phyloP scores from a whole-genome alignment of 2,797 vertebrate species.

The Steatocranus sp. region DNA sequence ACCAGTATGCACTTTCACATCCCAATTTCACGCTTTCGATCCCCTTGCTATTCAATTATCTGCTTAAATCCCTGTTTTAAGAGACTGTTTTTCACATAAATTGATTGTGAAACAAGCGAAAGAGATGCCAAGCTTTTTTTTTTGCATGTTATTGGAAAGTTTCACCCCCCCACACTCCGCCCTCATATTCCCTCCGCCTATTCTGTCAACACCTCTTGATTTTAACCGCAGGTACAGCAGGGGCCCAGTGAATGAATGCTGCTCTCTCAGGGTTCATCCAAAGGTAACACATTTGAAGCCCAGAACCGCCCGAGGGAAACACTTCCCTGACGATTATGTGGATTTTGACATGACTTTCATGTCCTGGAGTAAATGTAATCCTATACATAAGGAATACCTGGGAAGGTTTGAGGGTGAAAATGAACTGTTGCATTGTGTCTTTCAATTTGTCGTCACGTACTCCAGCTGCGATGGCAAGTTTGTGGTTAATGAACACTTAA shows the following conservation, averaged over 20 bases:
- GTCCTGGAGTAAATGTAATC: slow-evolving; percentile 36
- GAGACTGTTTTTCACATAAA: slow-evolving; percentile 37
- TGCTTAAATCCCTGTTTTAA: slow-evolving; percentile 22
- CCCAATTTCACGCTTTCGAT: slow-evolving; percentile 28
- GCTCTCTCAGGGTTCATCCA: slow-evolving; percentile 64
- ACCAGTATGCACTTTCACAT: slow-evolving; percentile 7
- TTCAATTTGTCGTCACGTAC: slow-evolving; percentile 13
- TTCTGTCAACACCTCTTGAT: slow-evolving; percentile 68
- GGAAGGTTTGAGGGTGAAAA: slow-evolving; percentile 19
- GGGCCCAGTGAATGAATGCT: slow-evolving; percentile 52
- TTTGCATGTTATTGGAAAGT: slow-evolving; percentile 45
- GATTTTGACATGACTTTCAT: slow-evolving; percentile 54
- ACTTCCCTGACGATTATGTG: slow-evolving; percentile 26
- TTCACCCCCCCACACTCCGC: slow-evolving; percentile 5
- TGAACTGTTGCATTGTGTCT: slow-evolving; percentile 18
- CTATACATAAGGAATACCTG: neutral
- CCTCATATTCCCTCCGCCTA: slow-evolving; percentile 8
- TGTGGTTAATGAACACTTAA: slow-evolving; percentile 45
- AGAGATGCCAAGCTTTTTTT: slow-evolving; percentile 48
- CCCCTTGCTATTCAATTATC: slow-evolving; percentile 39
- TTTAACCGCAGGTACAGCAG: slow-evolving; percentile 64
- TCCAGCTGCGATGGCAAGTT: slow-evolving; percentile 41
- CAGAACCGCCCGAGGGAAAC: slow-evolving; percentile 52
- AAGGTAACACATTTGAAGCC: slow-evolving; percentile 68
- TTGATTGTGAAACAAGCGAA: slow-evolving; percentile 50